Conservation (phyloP, 2,797 vertebrate genomes). For the Coregonus sp. region DNA sequence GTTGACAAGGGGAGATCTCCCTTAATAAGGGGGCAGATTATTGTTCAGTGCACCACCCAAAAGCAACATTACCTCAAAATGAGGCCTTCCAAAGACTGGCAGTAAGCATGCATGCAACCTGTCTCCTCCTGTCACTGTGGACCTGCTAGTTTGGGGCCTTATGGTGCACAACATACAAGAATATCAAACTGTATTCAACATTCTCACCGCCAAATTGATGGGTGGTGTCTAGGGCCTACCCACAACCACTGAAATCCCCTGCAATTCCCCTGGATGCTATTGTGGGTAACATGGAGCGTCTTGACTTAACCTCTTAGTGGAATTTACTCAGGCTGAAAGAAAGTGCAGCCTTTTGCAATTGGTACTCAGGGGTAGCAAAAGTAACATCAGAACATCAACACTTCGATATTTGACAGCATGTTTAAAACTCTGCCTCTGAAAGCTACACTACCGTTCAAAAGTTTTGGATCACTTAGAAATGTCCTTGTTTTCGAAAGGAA, state of each 20-base stretch:
- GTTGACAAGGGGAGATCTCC: slow-evolving; percentile 65
- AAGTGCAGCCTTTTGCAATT: slow-evolving; percentile 29
- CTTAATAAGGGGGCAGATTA: slow-evolving; percentile 1
- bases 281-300: slow-evolving; percentile 69
- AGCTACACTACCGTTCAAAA: slow-evolving; percentile 10
- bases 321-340: slow-evolving; percentile 55
- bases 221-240: slow-evolving; percentile 79
- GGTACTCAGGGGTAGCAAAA: slow-evolving; percentile 21
- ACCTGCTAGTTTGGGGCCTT: slow-evolving; percentile 72
- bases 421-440: slow-evolving; percentile 21
- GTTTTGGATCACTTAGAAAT: too few species aligned
- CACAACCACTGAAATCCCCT: slow-evolving; percentile 78
- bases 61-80: not conserved
- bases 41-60: not conserved
- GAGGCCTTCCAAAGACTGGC: not conserved
- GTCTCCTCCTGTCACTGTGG: slow-evolving; percentile 59
- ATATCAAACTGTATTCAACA: slow-evolving; percentile 72
- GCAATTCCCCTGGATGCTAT: slow-evolving; percentile 78
- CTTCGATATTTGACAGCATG: not conserved
- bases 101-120: slow-evolving; percentile 45
- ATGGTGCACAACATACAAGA: slow-evolving; percentile 76
- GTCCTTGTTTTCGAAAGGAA: too few species aligned
- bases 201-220: slow-evolving; percentile 79
- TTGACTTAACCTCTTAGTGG: slow-evolving; percentile 71
- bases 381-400: slow-evolving; percentile 1